A percentile compares a stretch with the other conserved stretches of the same genome.
phyloP scores from a whole-genome alignment of 2,888 invertebrate genomes.

The Lasiommata megera region DNA sequence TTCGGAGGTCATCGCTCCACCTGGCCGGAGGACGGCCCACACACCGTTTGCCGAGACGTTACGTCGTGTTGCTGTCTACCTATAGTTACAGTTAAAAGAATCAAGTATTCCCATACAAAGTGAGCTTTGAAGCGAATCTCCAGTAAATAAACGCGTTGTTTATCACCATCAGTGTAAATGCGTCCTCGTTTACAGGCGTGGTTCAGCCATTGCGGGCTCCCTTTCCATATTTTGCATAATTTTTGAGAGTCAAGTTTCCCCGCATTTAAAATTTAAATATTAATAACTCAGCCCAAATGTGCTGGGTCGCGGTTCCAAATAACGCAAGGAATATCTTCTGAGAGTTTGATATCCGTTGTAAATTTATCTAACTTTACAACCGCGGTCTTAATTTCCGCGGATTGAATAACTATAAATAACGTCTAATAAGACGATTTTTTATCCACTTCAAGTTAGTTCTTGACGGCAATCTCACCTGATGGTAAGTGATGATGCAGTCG shows the following conservation, averaged over 20 bases:
- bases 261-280: slow-evolving; percentile 41
- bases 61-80: no score
- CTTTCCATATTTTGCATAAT: slow-evolving; percentile 39
- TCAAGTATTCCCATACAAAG: no score
- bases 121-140: no score
- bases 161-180: slow-evolving; percentile 14
- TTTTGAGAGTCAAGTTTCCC: slow-evolving; percentile 33
- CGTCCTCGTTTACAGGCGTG: slow-evolving; percentile 12
- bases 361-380: slow-evolving; percentile 6
- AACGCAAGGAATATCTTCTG: slow-evolving; percentile 9
- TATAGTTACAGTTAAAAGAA: no score
- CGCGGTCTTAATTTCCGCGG: background rate
- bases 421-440: no score
- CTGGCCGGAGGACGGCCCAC: no score
- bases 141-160: no score
- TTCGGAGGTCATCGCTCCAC: no score
- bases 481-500: no score
- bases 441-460: no score
- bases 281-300: slow-evolving; percentile 35
- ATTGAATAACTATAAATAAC: background rate
- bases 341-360: slow-evolving; percentile 5
- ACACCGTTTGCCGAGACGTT: no score
- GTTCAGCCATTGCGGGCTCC: slow-evolving; percentile 14
- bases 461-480: no score
- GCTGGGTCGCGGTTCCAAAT: slow-evolving; percentile 21